Conservation (phyloP, 2,888 invertebrate species). For the Tetheella fluctuosa region DNA sequence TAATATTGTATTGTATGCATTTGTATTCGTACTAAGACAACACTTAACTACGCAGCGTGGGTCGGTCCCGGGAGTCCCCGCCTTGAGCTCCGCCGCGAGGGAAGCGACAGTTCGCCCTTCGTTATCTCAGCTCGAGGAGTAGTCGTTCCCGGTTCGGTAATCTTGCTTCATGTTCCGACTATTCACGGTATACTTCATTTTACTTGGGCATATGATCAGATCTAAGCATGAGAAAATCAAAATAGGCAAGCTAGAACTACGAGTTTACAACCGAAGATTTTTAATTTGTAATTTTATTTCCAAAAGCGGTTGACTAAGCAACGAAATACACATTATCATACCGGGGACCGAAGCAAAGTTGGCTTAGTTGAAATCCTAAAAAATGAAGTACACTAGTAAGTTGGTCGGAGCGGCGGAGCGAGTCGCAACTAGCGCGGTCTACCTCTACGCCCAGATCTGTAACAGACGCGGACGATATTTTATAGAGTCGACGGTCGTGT, state of each 20-base stretch:
- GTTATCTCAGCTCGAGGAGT: background rate
- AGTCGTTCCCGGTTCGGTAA: background rate
- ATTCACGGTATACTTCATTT: no score
- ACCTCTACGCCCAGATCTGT: constrained; percentile 54
- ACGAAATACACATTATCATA: background rate
- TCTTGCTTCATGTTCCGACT: background rate
- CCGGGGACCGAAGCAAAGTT: constrained; percentile 5
- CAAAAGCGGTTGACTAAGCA: background rate
- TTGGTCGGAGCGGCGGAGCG: no score
- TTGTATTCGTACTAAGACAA: constrained; percentile 10
- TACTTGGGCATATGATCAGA: background rate
- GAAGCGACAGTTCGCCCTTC: background rate
- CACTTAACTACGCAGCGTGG: background rate
- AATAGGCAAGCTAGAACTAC: background rate
- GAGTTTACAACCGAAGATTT: background rate
- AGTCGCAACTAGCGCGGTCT: constrained; percentile 5
- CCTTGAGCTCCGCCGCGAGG: background rate
- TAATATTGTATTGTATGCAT: background rate
- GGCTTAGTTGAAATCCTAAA: no score
- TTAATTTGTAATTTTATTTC: no score
- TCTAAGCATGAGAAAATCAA: background rate
- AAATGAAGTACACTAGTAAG: background rate
- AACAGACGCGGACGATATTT: constrained; percentile 25
- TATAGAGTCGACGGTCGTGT: no score
- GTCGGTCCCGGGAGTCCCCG: background rate